Evolutionary conservation across 2,797 vertebrate genomes (phyloP), one percentile per base, ranked within the genome.

Genomic region (Parauchenoglanis ngamensis): DNA sequence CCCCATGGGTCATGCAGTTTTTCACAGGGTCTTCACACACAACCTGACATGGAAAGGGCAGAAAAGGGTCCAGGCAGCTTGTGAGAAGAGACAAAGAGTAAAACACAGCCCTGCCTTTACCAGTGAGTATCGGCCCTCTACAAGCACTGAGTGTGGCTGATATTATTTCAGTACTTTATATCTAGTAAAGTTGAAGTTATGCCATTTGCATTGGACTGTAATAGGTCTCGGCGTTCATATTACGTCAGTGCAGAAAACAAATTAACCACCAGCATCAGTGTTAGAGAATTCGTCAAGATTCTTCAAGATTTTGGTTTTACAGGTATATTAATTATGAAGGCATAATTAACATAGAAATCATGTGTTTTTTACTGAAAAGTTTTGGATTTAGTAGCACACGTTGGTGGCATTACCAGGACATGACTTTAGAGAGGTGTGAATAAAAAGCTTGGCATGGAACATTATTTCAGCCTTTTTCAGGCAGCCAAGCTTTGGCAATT

Each of bases 401-500:
- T 19, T 82, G 15, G 25, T 83, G 21, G 44, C 61, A 83, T 54
- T 54, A 56, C 49, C 65, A 83, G 10, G 65, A 70, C 17, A 54
- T 83, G 63, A 67, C 44, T 31, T 83, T 31, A 90, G 93, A 89
- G 87, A 87, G 83, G 59, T 92, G 88, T 92, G 90, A 92, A 92
- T 91, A 90, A 92, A 91, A 90, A 81, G 77, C 89, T 92, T 92
- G 89, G 87, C 88, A 83, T 80, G 85, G 67, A 85, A 65, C 52
- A 73, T 84, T 92, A 92, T 92, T 90, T 92, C 87, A 68, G 88
- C 86, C 68, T 91, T 89, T 89, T 90, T 86, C 81, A 31, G 84
- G 82, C 52, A 86, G 68, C 67, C 65, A 25, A 54, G 31, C 40
- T 81, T 85, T 90, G 31, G 79, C 91, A 76, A 19, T 92, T 91